A percentile compares a stretch with the other conserved stretches of the same genome.
Conservation (phyloP, 1,140 invertebrate species). For the Bombus confusus region DNA sequence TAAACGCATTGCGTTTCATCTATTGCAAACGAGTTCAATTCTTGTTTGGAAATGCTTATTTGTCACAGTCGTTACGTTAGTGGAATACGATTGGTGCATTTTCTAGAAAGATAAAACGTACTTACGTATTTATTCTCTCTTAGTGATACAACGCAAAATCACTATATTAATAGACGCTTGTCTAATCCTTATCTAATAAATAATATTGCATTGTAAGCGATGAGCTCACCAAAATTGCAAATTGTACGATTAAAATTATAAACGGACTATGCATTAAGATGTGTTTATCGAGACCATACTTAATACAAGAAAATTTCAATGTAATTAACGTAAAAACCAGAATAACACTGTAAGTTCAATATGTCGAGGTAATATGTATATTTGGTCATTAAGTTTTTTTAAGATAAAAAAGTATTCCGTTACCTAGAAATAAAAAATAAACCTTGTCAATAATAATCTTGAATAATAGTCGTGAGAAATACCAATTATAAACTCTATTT, state of each 20-base stretch:
- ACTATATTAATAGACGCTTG: constrained; percentile 18
- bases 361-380: not conserved
- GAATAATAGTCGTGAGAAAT: no score
- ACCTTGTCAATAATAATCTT: not conserved
- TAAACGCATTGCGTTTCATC: not conserved
- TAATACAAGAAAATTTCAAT: no score
- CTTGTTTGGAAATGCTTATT: not conserved
- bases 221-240: not conserved
- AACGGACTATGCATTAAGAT: no score
- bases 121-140: not conserved
- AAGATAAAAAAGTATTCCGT: not conserved
- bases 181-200: constrained; percentile 6
- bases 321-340: no score
- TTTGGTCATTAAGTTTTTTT: not conserved
- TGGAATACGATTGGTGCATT: not conserved
- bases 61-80: not conserved
- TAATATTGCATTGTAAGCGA: not conserved
- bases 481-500: no score
- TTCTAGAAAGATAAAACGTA: constrained; percentile 5
- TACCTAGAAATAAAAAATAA: not conserved
- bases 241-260: not conserved
- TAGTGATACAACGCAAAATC: not conserved
- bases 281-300: no score
- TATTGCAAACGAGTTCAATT: no score
- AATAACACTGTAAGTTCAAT: not conserved